phyloP scores from a whole-genome alignment of 2,113 vertebrate species.

The Pogonocichla stellata region DNA sequence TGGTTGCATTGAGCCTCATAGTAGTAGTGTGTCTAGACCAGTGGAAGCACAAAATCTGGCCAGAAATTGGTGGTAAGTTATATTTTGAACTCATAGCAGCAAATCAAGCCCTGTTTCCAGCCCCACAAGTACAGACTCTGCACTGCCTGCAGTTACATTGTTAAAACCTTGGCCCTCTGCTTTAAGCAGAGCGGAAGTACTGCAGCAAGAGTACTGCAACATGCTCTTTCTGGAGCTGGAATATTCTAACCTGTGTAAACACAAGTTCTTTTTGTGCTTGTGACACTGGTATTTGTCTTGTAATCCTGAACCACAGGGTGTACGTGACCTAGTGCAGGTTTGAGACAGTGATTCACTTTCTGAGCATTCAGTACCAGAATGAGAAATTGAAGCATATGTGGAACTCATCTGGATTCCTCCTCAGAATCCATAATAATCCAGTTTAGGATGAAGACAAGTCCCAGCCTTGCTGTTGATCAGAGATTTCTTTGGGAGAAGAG shows the following conservation, averaged over 20 bases:
- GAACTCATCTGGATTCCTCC: neutral
- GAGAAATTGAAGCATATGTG: neutral
- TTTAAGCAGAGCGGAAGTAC: neutral
- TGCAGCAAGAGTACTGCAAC: neutral
- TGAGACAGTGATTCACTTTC: neutral
- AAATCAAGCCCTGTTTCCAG: rapidly evolving
- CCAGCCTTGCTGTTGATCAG: neutral
- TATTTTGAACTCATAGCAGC: neutral
- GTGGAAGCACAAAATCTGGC: conserved; percentile 93
- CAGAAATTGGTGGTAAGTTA: conserved; percentile 84
- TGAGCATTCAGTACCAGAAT: neutral
- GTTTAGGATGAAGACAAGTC: neutral
- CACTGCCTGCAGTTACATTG: neutral
- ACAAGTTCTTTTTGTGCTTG: neutral
- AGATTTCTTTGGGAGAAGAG: neutral
- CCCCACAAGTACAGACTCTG: neutral
- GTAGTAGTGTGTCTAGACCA: conserved; percentile 84
- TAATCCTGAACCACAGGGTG: neutral
- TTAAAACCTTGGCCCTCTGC: neutral
- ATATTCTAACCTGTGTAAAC: neutral
- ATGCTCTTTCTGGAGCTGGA: neutral
- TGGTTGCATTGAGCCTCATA: conserved; percentile 80
- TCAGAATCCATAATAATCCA: neutral
- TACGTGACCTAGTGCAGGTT: neutral
- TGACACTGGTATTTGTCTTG: neutral